A percentile compares a stretch with the other conserved stretches of the same genome.
These are phyloP conservation scores for Henricia sp. DNA, from an alignment of 53 echinoderm and acorn worm species.

Conservation along the genomic window DNA sequence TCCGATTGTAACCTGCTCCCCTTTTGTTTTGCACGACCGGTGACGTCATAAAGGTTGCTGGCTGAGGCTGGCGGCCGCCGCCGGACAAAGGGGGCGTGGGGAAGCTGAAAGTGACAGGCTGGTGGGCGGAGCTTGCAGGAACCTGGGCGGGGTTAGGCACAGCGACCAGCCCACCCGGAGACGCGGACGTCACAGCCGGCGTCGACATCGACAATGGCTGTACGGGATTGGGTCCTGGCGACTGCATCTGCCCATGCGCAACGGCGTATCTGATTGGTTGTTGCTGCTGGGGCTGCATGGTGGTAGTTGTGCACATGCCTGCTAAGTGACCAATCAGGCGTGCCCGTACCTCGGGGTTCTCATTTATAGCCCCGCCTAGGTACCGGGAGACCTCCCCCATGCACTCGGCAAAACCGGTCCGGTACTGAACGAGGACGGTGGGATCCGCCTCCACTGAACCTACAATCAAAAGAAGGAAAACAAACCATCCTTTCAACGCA, in stretches of 20 bases:
- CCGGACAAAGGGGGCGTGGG: slow-evolving; percentile 47
- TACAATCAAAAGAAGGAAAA: slow-evolving; percentile 1
- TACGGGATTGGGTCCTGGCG: not conserved
- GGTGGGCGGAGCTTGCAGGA: not conserved
- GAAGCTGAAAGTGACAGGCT: slow-evolving; percentile 7
- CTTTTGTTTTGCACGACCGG: slow-evolving; percentile 13
- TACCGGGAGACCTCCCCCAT: slow-evolving; percentile 83
- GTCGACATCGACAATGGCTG: not conserved
- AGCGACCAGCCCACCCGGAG: not conserved
- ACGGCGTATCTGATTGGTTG: slow-evolving; percentile 26
- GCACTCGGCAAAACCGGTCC: slow-evolving; percentile 83
- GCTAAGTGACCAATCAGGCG: slow-evolving; percentile 83
- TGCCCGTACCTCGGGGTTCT: slow-evolving; percentile 57
- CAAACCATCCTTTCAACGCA: no score
- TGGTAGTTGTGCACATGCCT: slow-evolving; percentile 43
- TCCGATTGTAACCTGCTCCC: not conserved
- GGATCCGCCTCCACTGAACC: slow-evolving; percentile 57
- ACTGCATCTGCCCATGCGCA: slow-evolving; percentile 2
- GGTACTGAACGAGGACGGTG: slow-evolving; percentile 68
- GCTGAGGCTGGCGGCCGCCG: not conserved
- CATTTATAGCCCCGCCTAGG: slow-evolving; percentile 58
- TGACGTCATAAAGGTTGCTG: not conserved
- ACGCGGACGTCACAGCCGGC: not conserved
- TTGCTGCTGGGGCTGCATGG: not conserved
- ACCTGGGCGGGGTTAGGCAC: not conserved